Base-by-base conservation (phyloP, 2,797 vertebrate genomes). In the Chaunax sp. region DNA sequence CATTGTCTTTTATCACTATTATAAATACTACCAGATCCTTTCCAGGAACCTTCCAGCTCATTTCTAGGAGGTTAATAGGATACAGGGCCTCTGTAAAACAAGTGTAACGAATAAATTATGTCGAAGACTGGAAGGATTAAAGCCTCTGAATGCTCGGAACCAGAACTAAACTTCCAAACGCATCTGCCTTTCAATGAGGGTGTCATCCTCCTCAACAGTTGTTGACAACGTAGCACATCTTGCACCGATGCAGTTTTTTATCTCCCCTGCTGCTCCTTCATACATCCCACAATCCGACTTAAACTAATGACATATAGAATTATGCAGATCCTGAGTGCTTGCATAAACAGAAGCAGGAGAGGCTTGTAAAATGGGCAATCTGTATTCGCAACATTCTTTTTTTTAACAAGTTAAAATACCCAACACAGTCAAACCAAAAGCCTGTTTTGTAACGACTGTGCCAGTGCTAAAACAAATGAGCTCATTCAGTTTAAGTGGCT, bases 251-350 rank as follows among this genome's bases (percentile, higher is more conserved):
- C 62, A 54, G 71, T 64, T 52, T 64, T 62, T 52, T 35, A 61
- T 72, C 55, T 67, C 41, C 49, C 77, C 81, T 66, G 81, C 86
- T 79, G 76, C 68, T 83, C 16, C 71, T 71, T 56, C 69, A 72
- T 68, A 18, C 70, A 38, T 53, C 70, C 30, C 53, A 25, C 65
- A 38, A 75, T 69, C 53, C 68, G 26, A 73, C 51, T 60, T 25
- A 28, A 71, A 67, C 69, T 66, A 75, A 71, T 64, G 60, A 82
- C 87, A 87, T 88, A 84, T 61, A 81, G 80, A 35, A 40, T 26
- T 15, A 41, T 65, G 67, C 73, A 79, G 60, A 83, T 80, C 84
- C 65, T 73, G 68, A 30, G 71, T 18, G 50, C 2, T 10, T 33
- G 14, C 9, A 40, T 53, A 81, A 81, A 75, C 71, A 85, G 40